Evolutionary conservation across 2,113 vertebrate genomes (phyloP), one percentile per base, ranked within the genome.

Genomic region (Petaurus breviceps): DNA sequence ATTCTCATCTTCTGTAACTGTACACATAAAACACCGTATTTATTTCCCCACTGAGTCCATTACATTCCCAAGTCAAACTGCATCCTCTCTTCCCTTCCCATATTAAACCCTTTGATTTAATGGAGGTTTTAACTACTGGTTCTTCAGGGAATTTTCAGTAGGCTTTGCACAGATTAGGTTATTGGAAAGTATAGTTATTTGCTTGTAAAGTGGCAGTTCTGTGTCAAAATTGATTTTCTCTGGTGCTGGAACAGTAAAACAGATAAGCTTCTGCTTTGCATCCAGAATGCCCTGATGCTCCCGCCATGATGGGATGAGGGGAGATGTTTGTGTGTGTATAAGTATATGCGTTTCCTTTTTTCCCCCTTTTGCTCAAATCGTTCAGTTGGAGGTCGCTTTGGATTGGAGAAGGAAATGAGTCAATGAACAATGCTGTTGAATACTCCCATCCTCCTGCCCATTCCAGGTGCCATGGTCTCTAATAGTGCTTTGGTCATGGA

Each of bases 191-290:
- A 98, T 99, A 99, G 99, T 99, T 99, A 99, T 99, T 99, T 99
- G 98, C 98, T 99, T 99, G 99, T 99, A 99, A 99, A 99, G 99
- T 99, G 98, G 99, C 99, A 99, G 99, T 99, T 98, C 96, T 97
- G 98, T 99, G 99, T 99, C 99, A 99, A 99, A 99, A 99, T 99
- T 99, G 99, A 99, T 99, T 99, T 99, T 99, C 99, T 99, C 99
- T 98, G 98, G 98, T 99, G 98, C 99, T 98, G 98, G 98, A 99
- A 98, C 98, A 98, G 99, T 99, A 99, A 99, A 99, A 99, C 98
- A 99, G 99, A 99, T 99, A 99, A 99, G 99, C 98, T 99, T 98
- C 99, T 99, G 97, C 97, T 99, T 99, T 99, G 97, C 98, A 99
- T 99, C 98, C 99, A 98, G 95, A 98, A 98, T 96, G 97, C 98